These are phyloP conservation scores for Diloba caeruleocephala DNA, from an alignment of 2,888 invertebrate species.

Conservation along the genomic window DNA sequence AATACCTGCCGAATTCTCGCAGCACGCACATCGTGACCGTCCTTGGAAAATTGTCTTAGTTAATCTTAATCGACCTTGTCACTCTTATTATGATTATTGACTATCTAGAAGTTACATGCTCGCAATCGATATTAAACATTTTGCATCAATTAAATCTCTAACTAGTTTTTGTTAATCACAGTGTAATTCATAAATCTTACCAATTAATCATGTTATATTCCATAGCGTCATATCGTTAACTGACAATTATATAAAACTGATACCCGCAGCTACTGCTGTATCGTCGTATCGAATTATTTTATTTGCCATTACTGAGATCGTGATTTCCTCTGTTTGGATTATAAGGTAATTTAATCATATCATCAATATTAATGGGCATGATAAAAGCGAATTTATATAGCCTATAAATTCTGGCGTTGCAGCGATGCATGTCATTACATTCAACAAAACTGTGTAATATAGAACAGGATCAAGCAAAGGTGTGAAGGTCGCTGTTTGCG, in stretches of 20 bases:
- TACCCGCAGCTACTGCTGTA: constrained; percentile 21
- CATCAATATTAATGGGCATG: constrained; percentile 38
- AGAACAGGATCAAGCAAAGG: constrained; percentile 66
- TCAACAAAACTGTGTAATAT: constrained; percentile 50
- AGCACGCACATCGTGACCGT: constrained; percentile 72
- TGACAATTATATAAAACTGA: constrained; percentile 18
- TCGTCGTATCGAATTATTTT: constrained; percentile 28
- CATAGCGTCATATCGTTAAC: constrained; percentile 16
- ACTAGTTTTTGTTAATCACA: constrained; percentile 29
- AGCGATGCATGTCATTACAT: constrained; percentile 38
- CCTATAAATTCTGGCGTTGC: constrained; percentile 40
- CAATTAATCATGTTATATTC: constrained; percentile 49
- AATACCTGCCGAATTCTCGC: constrained; percentile 68
- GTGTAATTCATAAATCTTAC: constrained; percentile 27
- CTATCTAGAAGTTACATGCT: constrained; percentile 48
- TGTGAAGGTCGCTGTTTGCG: constrained; percentile 74
- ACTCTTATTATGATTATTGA: constrained; percentile 63
- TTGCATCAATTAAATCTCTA: constrained; percentile 51
- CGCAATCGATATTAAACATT: constrained; percentile 46
- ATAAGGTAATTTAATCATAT: constrained; percentile 28
- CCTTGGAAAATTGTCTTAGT: constrained; percentile 60
- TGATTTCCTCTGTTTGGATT: constrained; percentile 44
- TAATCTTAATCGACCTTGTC: constrained; percentile 70
- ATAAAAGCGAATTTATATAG: constrained; percentile 41
- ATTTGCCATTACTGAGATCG: constrained; percentile 24